Evolutionary conservation across 2,888 invertebrate species (phyloP).

Genomic region (Thereva nobilitata): DNA sequence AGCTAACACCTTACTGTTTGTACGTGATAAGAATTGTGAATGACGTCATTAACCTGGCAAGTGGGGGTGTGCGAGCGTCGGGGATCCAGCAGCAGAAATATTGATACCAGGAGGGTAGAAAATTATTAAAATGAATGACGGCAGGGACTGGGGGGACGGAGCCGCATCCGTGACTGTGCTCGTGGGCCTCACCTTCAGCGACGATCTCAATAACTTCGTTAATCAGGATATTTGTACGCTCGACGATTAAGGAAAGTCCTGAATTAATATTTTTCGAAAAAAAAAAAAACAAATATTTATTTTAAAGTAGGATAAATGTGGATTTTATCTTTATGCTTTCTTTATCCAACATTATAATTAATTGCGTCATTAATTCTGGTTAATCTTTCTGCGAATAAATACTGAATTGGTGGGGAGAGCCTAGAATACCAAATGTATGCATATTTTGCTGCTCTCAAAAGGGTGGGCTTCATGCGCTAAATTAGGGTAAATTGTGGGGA

Average conservation of each 20-base stretch:
- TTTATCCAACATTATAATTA: no score
- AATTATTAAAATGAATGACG: slow-evolving; percentile 39
- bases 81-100: slow-evolving; percentile 26
- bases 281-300: no score
- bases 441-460: no score
- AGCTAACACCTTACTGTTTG: slow-evolving; percentile 36
- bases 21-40: slow-evolving; percentile 38
- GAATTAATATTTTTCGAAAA: slow-evolving; percentile 23
- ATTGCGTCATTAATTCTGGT: no score
- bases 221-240: slow-evolving; percentile 35
- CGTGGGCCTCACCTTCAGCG: background rate
- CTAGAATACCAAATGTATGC: no score
- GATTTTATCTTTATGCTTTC: no score
- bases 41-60: slow-evolving; percentile 36
- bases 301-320: no score
- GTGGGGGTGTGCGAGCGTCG: slow-evolving; percentile 14
- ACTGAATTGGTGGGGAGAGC: no score
- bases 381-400: no score
- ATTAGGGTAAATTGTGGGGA: no score
- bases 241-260: slow-evolving; percentile 23
- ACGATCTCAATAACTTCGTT: slow-evolving; percentile 23
- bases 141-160: slow-evolving; percentile 18
- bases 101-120: slow-evolving; percentile 38
- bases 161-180: slow-evolving; percentile 27
- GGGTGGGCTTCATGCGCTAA: no score